These are phyloP conservation scores for Pao palembangensis DNA, from an alignment of 2,113 vertebrate species.

Conservation along the genomic window DNA sequence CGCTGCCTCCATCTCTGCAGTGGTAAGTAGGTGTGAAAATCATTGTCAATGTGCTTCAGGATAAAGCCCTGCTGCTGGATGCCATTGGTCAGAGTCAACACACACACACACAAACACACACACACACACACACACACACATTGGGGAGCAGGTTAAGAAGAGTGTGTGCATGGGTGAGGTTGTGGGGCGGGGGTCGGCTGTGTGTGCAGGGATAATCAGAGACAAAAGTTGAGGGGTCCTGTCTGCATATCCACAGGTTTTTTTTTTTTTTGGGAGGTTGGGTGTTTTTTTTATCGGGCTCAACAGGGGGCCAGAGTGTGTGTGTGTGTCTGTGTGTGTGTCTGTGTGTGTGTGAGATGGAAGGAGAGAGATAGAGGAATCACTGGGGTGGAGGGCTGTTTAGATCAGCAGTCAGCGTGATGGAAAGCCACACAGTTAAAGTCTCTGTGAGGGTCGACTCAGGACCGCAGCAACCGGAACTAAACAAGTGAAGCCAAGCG, in stretches of 20 bases:
- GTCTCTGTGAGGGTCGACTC: conserved; percentile 59
- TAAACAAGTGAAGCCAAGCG: conserved; percentile 55
- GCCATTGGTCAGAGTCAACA: conserved; percentile 61
- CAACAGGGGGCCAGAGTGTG: conserved; percentile 8
- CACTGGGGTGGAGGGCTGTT: conserved; percentile 62
- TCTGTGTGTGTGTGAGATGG: conserved; percentile 40
- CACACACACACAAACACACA: conserved; percentile 3
- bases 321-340: conserved; percentile 12
- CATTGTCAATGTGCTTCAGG: conserved; percentile 70
- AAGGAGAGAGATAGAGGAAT: conserved; percentile 56
- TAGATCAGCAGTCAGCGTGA: conserved; percentile 65
- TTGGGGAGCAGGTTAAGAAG: conserved; percentile 23
- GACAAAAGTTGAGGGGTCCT: conserved; percentile 57
- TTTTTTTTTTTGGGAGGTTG: conserved; percentile 14
- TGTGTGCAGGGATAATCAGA: conserved; percentile 46
- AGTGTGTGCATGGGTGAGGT: conserved; percentile 17
- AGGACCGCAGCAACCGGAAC: conserved; percentile 41
- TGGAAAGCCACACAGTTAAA: conserved; percentile 63
- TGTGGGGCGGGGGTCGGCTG: conserved; percentile 9
- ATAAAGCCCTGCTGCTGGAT: conserved; percentile 65
- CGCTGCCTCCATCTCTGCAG: conserved; percentile 61
- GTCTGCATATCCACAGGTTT: conserved; percentile 41
- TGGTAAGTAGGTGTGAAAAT: conserved; percentile 74
- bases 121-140: conserved; percentile 13
- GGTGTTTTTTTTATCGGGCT: conserved; percentile 36